A percentile compares a stretch with the other conserved stretches of the same genome.
These are phyloP conservation scores for Blastobasis lacticolella DNA, from an alignment of 2,888 invertebrate species.

Conservation along the genomic window DNA sequence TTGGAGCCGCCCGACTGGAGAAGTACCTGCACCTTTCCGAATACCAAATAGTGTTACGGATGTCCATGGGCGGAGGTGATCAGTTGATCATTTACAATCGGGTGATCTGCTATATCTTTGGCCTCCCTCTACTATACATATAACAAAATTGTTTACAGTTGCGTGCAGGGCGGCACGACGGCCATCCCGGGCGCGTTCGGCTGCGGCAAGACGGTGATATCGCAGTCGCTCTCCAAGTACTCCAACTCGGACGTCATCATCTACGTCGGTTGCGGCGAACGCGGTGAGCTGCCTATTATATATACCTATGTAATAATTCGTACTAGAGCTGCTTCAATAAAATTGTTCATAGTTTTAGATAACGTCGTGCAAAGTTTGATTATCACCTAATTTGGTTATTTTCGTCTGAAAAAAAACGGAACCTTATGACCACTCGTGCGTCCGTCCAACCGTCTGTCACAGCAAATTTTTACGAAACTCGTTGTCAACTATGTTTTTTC, in stretches of 20 bases:
- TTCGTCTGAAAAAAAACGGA: too few species aligned
- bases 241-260: conserved; percentile 99
- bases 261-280: conserved; percentile 99
- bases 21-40: background rate
- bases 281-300: conserved; percentile 79
- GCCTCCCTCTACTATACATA: background rate
- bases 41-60: background rate
- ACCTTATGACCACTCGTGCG: too few species aligned
- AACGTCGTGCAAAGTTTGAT: too few species aligned
- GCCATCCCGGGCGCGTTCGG: conserved; percentile 99
- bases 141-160: conserved; percentile 66
- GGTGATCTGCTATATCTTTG: background rate
- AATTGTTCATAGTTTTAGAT: too few species aligned
- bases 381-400: too few species aligned
- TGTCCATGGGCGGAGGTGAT: background rate
- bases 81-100: background rate
- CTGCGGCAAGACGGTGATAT: conserved; percentile 99
- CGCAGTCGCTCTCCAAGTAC: conserved; percentile 98
- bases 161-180: conserved; percentile 98
- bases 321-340: too few species aligned
- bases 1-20: background rate
- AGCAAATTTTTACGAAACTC: too few species aligned
- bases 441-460: too few species aligned
- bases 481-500: too few species aligned
- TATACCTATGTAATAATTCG: too few species aligned